phyloP scores from a whole-genome alignment of 1,140 invertebrate genomes.

The Atta texana region DNA sequence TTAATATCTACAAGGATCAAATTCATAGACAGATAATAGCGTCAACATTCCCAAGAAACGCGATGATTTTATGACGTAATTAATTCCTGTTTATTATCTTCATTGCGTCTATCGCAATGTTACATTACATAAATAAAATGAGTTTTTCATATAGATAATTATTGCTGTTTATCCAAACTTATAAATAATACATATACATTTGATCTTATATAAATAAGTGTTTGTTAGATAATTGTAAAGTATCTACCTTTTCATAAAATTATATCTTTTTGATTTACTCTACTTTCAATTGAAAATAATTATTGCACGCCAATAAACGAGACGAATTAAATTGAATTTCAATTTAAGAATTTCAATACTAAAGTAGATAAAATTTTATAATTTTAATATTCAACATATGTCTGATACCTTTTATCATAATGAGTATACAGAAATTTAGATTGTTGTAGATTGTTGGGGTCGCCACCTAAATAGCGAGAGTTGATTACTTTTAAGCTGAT shows the following conservation, averaged over 20 bases:
- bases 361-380: neutral
- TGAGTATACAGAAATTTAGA: neutral
- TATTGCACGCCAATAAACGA: neutral
- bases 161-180: neutral
- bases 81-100: constrained; percentile 31
- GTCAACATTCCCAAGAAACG: constrained; percentile 12
- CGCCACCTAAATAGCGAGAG: no score
- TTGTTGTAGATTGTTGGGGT: no score
- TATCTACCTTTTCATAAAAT: neutral
- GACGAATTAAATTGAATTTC: neutral
- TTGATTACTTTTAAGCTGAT: no score
- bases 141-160: neutral
- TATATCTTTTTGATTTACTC: neutral
- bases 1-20: neutral
- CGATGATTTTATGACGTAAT: constrained; percentile 14
- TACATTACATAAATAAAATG: constrained; percentile 5
- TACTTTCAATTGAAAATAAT: neutral
- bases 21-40: neutral
- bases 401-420: neutral
- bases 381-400: neutral
- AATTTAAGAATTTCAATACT: neutral
- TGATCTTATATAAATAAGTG: neutral
- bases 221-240: neutral
- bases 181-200: constrained; percentile 10
- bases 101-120: neutral